These are phyloP conservation scores for Tachysurus fulvidraco DNA, from an alignment of 2,113 vertebrate species.

Conservation along the genomic window DNA sequence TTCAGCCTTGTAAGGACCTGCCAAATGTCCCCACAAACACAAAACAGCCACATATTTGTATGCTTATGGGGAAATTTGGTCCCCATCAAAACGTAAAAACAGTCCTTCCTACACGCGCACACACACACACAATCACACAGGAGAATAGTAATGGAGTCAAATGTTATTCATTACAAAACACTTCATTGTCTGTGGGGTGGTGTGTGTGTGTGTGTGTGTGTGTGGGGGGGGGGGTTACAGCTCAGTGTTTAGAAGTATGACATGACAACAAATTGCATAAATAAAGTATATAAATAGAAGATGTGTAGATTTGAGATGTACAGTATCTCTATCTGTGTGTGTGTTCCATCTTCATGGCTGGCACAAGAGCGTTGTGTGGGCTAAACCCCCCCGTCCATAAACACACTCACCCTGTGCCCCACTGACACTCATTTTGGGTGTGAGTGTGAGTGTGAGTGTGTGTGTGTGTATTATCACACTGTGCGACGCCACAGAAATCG, in stretches of 20 bases:
- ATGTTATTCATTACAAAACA: background rate
- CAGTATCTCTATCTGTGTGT: background rate
- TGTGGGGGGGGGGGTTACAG: background rate
- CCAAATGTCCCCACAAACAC: background rate
- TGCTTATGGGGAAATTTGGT: background rate
- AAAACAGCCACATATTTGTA: background rate
- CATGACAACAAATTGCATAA: background rate
- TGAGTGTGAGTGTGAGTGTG: conserved; percentile 38
- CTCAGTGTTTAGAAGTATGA: background rate
- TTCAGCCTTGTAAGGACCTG: background rate
- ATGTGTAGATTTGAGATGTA: too few relatives aligned
- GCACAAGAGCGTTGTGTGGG: conserved; percentile 10
- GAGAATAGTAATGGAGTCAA: background rate
- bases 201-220: conserved; percentile 1
- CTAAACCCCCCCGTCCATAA: background rate
- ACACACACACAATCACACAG: background rate
- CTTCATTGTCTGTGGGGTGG: background rate
- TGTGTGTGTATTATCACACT: conserved; percentile 16
- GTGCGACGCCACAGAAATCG: conserved; percentile 4
- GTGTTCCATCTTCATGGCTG: background rate
- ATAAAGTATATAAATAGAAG: background rate
- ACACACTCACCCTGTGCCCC: conserved; percentile 15
- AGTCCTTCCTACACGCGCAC: background rate
- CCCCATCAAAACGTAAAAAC: background rate
- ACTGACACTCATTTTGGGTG: conserved; percentile 21